Base-by-base conservation (phyloP, 2,113 vertebrate species). In the Sinocyclocheilus rhinocerous region DNA sequence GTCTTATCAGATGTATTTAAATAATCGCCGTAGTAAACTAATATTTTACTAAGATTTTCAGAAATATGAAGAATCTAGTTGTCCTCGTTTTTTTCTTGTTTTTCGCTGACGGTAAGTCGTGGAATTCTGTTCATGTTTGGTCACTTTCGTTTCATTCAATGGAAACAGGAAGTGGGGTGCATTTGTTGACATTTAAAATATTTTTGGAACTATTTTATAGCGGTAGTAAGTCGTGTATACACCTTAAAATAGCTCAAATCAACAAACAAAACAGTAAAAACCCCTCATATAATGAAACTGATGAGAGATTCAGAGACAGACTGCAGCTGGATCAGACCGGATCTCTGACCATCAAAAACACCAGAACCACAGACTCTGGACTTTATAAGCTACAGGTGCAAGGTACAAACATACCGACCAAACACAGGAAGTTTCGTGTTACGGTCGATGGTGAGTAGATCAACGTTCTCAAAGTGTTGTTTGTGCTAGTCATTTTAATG, bases 341-440 rank as follows among this genome's bases (percentile, higher is more conserved):
- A 4, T n/a, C 4, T 79, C 76, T 79, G 26, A 39, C 52, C 52
- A 79, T 79, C 26, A 59, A 52, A 22, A 13, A 79, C 29, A 15
- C 55, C 6, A 79, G 6, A 36, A n/a, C 18, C 20, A n/a, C 20
- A 63, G 77, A 80, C 13, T n/a, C 77, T 39, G 77, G 77, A 80
- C 77, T 80, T 39, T 80, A 80, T 80, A 16, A 42, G 63, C 22
- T 80, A 4, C 6, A 26, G 77, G 55, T 80, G 57, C 4, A 15
- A 6, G 52, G 29, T 1, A 29, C 18, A 13, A 80, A 80, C 55
- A 16, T 42, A 39, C 11, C 0, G 0, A 7, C 4, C 5, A 78
- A 57, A 78, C 10, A 42, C 77, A 61, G 77, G 33, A 42, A 0
- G 12, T 24, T 24, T 42, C 77, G 57, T 5, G 20, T 80, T 0